Conservation (phyloP, 23 tunicate species). For the Trididemnum miniatum region DNA sequence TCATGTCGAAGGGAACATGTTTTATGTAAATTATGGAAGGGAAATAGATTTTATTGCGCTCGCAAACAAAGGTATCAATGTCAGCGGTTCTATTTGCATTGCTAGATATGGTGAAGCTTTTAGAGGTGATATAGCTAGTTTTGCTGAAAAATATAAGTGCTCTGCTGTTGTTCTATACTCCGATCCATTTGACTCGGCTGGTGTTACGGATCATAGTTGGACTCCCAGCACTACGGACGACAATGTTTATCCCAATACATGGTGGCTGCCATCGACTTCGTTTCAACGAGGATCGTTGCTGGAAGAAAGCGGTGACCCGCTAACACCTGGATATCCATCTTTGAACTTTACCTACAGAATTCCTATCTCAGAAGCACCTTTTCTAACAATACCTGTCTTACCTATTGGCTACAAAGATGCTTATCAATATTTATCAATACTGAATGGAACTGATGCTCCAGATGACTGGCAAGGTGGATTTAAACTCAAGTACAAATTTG, state of each 20-base stretch:
- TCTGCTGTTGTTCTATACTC: conserved; percentile 74
- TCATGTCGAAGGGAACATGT: conserved; percentile 63
- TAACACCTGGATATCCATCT: conserved; percentile 92
- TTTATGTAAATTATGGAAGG: conserved; percentile 91
- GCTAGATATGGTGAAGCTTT: conserved; percentile 76
- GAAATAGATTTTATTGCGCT: conserved; percentile 72
- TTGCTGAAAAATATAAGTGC: conserved; percentile 81
- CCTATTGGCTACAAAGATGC: conserved; percentile 94
- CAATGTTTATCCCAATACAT: conserved; percentile 45
- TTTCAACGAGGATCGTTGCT: conserved; percentile 75
- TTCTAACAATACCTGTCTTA: conserved; percentile 92
- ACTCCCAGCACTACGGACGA: background rate
- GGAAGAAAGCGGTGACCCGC: conserved; percentile 68
- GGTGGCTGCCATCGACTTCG: conserved; percentile 90
- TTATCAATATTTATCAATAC: conserved; percentile 43
- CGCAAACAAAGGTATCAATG: conserved; percentile 25
- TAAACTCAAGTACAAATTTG: conserved; percentile 64
- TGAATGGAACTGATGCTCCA: conserved; percentile 76
- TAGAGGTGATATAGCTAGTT: conserved; percentile 73
- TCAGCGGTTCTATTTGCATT: conserved; percentile 72
- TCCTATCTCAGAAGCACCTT: conserved; percentile 29
- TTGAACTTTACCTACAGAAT: conserved; percentile 64
- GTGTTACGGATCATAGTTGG: conserved; percentile 28
- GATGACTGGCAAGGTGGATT: conserved; percentile 92
- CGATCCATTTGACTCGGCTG: conserved; percentile 87